Percentiles rank a stretch among this genome's conserved stretches.
Conservation (phyloP, 1,140 invertebrate genomes). For the Bombus sylvicola region DNA sequence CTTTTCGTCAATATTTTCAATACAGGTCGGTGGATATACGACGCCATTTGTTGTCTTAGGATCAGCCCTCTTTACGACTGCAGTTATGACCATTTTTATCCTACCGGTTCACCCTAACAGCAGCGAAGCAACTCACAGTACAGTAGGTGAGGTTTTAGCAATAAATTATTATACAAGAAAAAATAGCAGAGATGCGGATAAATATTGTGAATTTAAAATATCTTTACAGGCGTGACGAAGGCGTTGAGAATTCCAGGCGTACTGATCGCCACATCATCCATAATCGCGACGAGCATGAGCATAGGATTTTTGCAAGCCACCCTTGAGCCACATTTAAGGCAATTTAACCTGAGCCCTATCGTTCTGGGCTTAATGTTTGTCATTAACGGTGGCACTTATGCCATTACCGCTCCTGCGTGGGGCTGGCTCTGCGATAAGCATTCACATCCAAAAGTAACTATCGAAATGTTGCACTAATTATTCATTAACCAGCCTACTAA, state of each 20-base stretch:
- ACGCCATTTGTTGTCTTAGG: constrained; percentile 94
- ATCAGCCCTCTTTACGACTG: constrained; percentile 88
- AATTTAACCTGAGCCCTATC: constrained; percentile 89
- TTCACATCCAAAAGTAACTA: constrained; percentile 84
- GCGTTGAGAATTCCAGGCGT: constrained; percentile 88
- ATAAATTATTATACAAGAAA: background rate
- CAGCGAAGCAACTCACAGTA: constrained; percentile 82
- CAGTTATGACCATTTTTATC: constrained; percentile 89
- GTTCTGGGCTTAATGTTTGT: constrained; percentile 93
- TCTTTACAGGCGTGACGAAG: constrained; percentile 85
- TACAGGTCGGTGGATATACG: constrained; percentile 90
- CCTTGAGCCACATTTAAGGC: constrained; percentile 90
- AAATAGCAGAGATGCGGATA: background rate
- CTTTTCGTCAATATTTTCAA: background rate
- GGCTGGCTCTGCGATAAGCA: constrained; percentile 90
- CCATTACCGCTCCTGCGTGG: constrained; percentile 90
- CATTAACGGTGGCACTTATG: constrained; percentile 93
- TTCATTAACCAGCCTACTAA: background rate
- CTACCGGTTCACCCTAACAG: constrained; percentile 86
- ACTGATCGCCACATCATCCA: constrained; percentile 86
- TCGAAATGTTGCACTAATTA: background rate
- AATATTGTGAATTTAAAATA: background rate
- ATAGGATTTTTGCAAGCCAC: constrained; percentile 93
- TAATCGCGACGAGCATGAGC: constrained; percentile 89
- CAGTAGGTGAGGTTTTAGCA: constrained; percentile 84